Evolutionary conservation across 2,888 invertebrate species (phyloP).

Genomic region (Meandrusa payeni): DNA sequence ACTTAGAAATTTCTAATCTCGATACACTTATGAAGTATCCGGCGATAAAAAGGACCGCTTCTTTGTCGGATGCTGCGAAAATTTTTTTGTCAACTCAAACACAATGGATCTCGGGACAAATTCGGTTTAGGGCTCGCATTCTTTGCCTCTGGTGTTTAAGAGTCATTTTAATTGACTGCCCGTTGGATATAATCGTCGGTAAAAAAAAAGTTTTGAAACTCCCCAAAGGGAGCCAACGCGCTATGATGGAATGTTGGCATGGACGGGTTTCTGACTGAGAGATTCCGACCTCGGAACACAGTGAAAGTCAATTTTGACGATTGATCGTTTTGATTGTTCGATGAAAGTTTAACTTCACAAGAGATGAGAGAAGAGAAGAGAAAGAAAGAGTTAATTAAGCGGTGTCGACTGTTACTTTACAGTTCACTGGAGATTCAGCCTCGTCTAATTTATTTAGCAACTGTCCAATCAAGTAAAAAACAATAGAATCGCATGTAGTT

Average conservation of each 20-base stretch:
- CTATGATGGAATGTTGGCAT: slow-evolving; percentile 68
- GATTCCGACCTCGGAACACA: slow-evolving; percentile 29
- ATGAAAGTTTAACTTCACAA: too few species aligned
- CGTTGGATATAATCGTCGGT: slow-evolving; percentile 50
- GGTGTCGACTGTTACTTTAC: too few species aligned
- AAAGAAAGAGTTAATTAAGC: too few species aligned
- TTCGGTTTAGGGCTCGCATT: slow-evolving; percentile 61
- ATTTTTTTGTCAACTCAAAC: slow-evolving; percentile 57
- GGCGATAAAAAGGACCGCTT: slow-evolving; percentile 59
- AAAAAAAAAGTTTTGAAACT: slow-evolving; percentile 44
- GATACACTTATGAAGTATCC: slow-evolving; percentile 67
- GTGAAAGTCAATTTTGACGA: background rate
- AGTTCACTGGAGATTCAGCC: too few species aligned
- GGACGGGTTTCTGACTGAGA: slow-evolving; percentile 42
- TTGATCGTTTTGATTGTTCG: background rate
- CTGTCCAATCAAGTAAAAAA: too few species aligned
- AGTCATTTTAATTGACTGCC: slow-evolving; percentile 75
- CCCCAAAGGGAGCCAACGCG: slow-evolving; percentile 43
- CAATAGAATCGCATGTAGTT: too few species aligned
- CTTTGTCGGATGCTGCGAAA: slow-evolving; percentile 59
- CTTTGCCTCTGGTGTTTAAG: slow-evolving; percentile 64
- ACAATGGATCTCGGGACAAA: slow-evolving; percentile 69
- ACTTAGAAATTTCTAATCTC: slow-evolving; percentile 60
- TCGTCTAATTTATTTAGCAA: too few species aligned
- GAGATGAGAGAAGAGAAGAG: too few species aligned